A percentile compares a stretch with the other conserved stretches of the same genome.
Conservation (phyloP, 30 jellyfish, hydroid and myxozoan species). For the Aurelia aurita complex sp. Pacific region DNA sequence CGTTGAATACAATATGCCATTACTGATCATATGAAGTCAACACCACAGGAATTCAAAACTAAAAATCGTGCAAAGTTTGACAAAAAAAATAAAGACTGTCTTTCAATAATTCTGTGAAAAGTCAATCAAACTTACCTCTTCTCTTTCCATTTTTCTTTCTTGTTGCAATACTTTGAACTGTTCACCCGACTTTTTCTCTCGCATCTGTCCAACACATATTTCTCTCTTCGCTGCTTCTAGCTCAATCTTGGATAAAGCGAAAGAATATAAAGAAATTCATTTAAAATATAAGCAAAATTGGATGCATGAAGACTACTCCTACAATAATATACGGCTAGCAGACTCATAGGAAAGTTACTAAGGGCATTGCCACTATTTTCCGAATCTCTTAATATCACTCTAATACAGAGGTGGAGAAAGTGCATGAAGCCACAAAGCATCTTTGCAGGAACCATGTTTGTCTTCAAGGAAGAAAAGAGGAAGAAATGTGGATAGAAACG, state of each 20-base stretch:
- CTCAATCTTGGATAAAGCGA: slow-evolving; percentile 56
- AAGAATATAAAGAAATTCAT: no score
- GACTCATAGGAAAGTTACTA: no score
- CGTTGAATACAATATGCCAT: not conserved
- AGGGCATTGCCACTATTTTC: no score
- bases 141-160: slow-evolving; percentile 89
- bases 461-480: no score
- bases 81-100: not conserved
- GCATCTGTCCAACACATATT: slow-evolving; percentile 63
- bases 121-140: slow-evolving; percentile 54
- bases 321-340: no score
- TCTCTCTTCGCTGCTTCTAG: slow-evolving; percentile 84
- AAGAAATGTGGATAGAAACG: no score
- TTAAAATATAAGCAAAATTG: no score
- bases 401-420: no score
- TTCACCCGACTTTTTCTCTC: slow-evolving; percentile 75
- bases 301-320: no score
- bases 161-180: slow-evolving; percentile 65
- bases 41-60: not conserved
- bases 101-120: not conserved
- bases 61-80: not conserved
- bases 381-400: no score
- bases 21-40: not conserved
- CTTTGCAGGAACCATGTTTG: no score
- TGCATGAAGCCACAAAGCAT: no score